Base-by-base conservation (phyloP, 1,140 invertebrate genomes). In the Bactericera cockerelli region DNA sequence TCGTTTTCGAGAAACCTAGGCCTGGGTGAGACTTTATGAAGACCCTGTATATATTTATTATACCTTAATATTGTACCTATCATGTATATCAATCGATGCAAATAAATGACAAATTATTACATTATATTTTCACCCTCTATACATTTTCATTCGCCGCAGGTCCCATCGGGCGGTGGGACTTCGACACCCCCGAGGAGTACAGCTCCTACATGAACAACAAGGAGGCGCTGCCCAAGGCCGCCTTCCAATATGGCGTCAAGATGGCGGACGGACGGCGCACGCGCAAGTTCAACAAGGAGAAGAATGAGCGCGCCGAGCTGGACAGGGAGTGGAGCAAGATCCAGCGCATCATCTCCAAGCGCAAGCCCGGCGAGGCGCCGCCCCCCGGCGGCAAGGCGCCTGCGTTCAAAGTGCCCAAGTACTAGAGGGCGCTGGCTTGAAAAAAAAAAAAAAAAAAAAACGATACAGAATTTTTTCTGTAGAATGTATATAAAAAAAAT, bases 321-420 rank as follows among this genome's bases (percentile, higher is more conserved):
- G 95, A 99, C 70, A 74, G 93, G n/a, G 94, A 99, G 69, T 95
- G 95, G 89, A 92, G 98, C 69, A 93, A 99, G 75, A 96, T 97
- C 65, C 82, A 84, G 67, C 79, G 81, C 62, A 77, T 82, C 60
- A 78, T 81, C 67, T 80, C 82, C 58, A 82, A 81, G 66, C 73
- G 80, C 26, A 82, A 82, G 67, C 68, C 69, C 0, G 61, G 69
- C 0, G 63, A 65, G 24, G n/a, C n/a, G n/a, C n/a, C n/a, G n/a
- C n/a, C n/a, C n/a, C n/a, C n/a, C n/a, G 57, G 42, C 38, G 69
- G 71, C 4, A 69, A 69, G 2, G 69, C 63, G 11, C 72, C 74
- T 0, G 74, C 76, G 56, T 76, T 76, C 55, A 77, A 77, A 69
- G 67, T 76, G 38, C 75, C 76, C 0, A 67, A 74, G 63, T 77